Conservation (phyloP, 2,113 vertebrate genomes). For the Forbesichthys papilliferus region DNA sequence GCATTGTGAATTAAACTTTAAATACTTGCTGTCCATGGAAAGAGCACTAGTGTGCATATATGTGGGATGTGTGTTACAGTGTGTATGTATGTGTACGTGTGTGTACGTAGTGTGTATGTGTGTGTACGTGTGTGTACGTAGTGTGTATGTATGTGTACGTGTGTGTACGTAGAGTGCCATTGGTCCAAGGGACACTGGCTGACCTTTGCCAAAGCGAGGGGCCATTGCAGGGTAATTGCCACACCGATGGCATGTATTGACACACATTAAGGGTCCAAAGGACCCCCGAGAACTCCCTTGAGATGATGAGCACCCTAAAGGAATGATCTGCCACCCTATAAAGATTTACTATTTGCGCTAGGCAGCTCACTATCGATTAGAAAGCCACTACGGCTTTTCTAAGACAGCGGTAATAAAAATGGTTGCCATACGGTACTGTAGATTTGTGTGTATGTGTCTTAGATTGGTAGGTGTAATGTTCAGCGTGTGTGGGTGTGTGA, state of each 20-base stretch:
- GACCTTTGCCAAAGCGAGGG: slow-evolving; percentile 35
- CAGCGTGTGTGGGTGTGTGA: neutral
- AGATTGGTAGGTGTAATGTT: neutral
- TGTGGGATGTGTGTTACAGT: neutral
- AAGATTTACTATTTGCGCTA: slow-evolving; percentile 60
- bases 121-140: neutral
- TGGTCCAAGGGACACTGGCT: neutral
- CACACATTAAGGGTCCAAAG: slow-evolving; percentile 24
- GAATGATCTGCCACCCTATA: slow-evolving; percentile 54
- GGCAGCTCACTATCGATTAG: slow-evolving; percentile 49
- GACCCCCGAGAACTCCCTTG: slow-evolving; percentile 27
- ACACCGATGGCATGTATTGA: slow-evolving; percentile 50
- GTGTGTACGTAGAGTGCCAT: neutral
- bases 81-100: neutral
- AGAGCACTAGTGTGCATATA: slow-evolving; percentile 1
- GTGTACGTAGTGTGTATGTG: slow-evolving; percentile 1
- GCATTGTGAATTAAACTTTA: too few relatives aligned
- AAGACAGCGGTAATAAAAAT: slow-evolving; percentile 25
- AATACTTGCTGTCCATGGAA: too few relatives aligned
- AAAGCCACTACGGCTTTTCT: slow-evolving; percentile 16
- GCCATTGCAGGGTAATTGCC: slow-evolving; percentile 53
- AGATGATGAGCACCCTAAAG: slow-evolving; percentile 46
- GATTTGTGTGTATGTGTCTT: slow-evolving; percentile 4
- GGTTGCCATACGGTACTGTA: slow-evolving; percentile 8
- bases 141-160: slow-evolving; percentile 2